A percentile compares a stretch with the other conserved stretches of the same genome.
Conservation (phyloP, 2,888 invertebrate genomes). For the Hydroisotoma schaefferi region DNA sequence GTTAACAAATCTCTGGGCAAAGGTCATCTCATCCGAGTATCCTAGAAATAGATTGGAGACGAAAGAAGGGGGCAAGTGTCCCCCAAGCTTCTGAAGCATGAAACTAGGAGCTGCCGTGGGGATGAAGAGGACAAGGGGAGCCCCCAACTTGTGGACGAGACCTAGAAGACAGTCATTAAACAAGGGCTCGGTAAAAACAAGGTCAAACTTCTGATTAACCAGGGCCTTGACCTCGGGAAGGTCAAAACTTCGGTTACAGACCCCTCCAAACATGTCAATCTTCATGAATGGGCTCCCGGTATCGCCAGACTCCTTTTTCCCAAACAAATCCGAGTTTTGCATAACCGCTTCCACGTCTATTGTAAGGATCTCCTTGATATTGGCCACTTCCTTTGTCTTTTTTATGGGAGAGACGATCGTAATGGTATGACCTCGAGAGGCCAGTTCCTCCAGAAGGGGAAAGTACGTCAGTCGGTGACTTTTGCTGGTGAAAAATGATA, state of each 20-base stretch:
- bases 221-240: conserved; percentile 24
- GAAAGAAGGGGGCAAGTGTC: conserved; percentile 49
- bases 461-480: conserved; percentile 57
- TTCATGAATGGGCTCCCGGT: conserved; percentile 19
- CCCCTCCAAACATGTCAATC: conserved; percentile 2
- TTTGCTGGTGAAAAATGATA: conserved; percentile 56
- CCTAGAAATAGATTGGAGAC: conserved; percentile 50
- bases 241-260: conserved; percentile 29
- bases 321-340: conserved; percentile 18
- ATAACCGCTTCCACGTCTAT: conserved; percentile 20
- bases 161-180: conserved; percentile 49
- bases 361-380: conserved; percentile 46
- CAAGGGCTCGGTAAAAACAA: conserved; percentile 49
- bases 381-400: conserved; percentile 53
- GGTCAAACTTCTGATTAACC: conserved; percentile 45
- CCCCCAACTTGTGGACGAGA: conserved; percentile 46
- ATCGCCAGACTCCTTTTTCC: conserved; percentile 13
- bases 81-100: conserved; percentile 26
- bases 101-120: conserved; percentile 19
- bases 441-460: conserved; percentile 56
- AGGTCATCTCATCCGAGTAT: conserved; percentile 47
- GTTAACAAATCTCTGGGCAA: conserved; percentile 49
- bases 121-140: conserved; percentile 51
- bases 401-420: conserved; percentile 56
- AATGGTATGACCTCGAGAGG: conserved; percentile 58